Percentiles rank a stretch among this genome's conserved stretches.
phyloP scores from a whole-genome alignment of 1,140 invertebrate species.

The Drosophila melanogaster region Release_6_plus_ISO1_MT NT_037436.4:13853001-13853500 shows the following conservation, averaged over 20 bases:
- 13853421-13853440: conserved; percentile 87
- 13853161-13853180: conserved; percentile 89
- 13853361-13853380: conserved; percentile 88
- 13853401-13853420: conserved; percentile 84
- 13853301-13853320: conserved; percentile 66
- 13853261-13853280: conserved; percentile 47
- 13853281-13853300: conserved; percentile 38
- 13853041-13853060: conserved; percentile 79
- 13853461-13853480: conserved; percentile 88
- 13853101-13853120: conserved; percentile 86
- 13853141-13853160: conserved; percentile 86
- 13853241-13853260: conserved; percentile 89
- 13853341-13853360: conserved; percentile 85
- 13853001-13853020: conserved; percentile 89
- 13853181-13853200: conserved; percentile 90
- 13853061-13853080: conserved; percentile 76
- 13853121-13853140: conserved; percentile 90
- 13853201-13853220: conserved; percentile 88
- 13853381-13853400: conserved; percentile 66
- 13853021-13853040: conserved; percentile 72
- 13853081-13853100: conserved; percentile 70
- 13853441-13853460: conserved; percentile 87
- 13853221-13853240: conserved; percentile 90
- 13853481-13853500: conserved; percentile 87
- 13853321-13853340: conserved; percentile 61